Conservation (phyloP, 2,888 invertebrate genomes). For the Gastrophysa polygoni region DNA sequence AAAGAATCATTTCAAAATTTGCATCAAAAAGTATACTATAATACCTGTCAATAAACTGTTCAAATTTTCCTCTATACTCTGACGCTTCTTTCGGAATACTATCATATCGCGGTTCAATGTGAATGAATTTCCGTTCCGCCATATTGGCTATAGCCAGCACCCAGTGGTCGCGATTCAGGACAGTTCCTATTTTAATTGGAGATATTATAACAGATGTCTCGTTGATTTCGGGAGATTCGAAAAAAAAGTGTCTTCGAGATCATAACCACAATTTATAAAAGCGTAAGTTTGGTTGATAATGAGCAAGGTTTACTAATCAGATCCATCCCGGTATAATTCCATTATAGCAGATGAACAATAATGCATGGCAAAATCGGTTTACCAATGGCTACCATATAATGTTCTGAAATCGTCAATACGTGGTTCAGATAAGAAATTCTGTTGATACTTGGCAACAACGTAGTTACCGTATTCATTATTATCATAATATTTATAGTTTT, state of each 20-base stretch:
- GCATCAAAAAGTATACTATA: not conserved
- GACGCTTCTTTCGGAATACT: not conserved
- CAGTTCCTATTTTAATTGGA: not conserved
- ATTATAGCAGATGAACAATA: not conserved
- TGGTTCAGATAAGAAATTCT: no score
- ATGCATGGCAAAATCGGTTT: no score
- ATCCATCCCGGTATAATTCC: not conserved
- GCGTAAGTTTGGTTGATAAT: not conserved
- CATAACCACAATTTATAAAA: not conserved
- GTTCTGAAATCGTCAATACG: no score
- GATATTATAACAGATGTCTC: not conserved
- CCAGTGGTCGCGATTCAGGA: conserved; percentile 4
- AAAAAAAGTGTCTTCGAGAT: not conserved
- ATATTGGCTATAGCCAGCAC: not conserved
- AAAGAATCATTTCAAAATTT: not conserved
- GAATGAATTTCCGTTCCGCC: not conserved
- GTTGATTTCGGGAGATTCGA: not conserved
- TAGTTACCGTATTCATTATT: no score
- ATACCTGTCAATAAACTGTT: not conserved
- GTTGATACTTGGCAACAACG: no score
- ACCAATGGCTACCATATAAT: no score
- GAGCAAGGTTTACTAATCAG: not conserved
- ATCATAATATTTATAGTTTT: no score
- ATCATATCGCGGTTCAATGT: not conserved
- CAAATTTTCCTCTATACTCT: not conserved